Percentiles rank a stretch among this genome's conserved stretches.
phyloP scores from a whole-genome alignment of 1,140 invertebrate species.

The Conus ventricosus region DNA sequence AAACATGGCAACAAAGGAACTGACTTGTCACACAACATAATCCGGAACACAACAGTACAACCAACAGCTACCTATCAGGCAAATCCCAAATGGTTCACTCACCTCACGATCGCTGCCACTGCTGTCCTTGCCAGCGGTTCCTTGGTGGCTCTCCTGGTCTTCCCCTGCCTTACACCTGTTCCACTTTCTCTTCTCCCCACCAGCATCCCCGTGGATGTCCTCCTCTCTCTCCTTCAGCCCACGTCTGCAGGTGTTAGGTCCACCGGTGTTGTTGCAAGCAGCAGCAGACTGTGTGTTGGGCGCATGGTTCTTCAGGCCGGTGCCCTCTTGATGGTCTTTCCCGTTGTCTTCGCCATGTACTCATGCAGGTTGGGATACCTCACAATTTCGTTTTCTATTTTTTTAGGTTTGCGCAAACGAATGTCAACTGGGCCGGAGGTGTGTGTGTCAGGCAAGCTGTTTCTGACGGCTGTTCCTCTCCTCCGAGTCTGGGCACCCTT shows the following conservation, averaged over 20 bases:
- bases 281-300: neutral
- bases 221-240: neutral
- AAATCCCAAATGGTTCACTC: neutral
- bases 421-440: neutral
- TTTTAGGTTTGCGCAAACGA: neutral
- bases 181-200: neutral
- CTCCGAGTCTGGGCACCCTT: neutral
- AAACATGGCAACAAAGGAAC: too few species aligned
- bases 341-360: neutral
- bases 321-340: neutral
- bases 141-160: neutral
- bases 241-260: neutral
- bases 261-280: neutral
- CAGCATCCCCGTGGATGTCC: neutral
- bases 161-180: neutral
- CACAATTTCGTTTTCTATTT: neutral
- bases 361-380: neutral
- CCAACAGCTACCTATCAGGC: too few species aligned
- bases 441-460: neutral
- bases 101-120: neutral
- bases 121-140: neutral
- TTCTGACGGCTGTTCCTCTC: neutral
- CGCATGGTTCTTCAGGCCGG: neutral
- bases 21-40: too few species aligned
- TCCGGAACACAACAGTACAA: too few species aligned